A percentile compares a stretch with the other conserved stretches of the same genome.
phyloP scores from a whole-genome alignment of 92 coral and sea anemone species.

The Epizoanthus rinbou region DNA sequence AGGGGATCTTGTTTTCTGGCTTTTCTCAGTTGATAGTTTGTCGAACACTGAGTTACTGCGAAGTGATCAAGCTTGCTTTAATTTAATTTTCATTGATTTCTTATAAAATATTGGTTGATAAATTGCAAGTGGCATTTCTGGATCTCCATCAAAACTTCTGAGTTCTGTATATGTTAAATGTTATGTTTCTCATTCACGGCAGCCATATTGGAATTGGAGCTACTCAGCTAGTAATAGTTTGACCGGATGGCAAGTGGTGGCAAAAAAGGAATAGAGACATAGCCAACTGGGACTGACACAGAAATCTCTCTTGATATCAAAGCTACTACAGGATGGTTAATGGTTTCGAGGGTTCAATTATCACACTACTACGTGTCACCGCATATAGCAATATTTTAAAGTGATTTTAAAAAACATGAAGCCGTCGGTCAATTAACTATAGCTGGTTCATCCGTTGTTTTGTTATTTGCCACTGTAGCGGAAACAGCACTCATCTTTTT shows the following conservation, averaged over 20 bases:
- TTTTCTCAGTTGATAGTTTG: not conserved
- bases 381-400: too few relatives aligned
- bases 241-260: too few relatives aligned
- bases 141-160: not conserved
- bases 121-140: not conserved
- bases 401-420: too few relatives aligned
- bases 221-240: not conserved
- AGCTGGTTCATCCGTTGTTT: too few relatives aligned
- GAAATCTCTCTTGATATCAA: not conserved
- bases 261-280: not conserved
- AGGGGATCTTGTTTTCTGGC: not conserved
- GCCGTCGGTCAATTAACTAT: too few relatives aligned
- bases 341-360: not conserved
- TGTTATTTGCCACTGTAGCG: too few relatives aligned
- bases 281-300: not conserved
- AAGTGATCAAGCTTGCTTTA: not conserved
- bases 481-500: too few relatives aligned
- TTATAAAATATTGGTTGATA: not conserved
- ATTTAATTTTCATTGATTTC: not conserved
- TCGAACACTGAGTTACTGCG: not conserved
- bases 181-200: not conserved
- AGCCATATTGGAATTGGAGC: not conserved
- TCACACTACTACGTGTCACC: too few relatives aligned
- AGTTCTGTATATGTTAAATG: too few relatives aligned
- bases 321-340: not conserved